A percentile compares a stretch with the other conserved stretches of the same genome.
These are phyloP conservation scores for Xestia xanthographa DNA, from an alignment of 2,888 invertebrate species.

Conservation along the genomic window DNA sequence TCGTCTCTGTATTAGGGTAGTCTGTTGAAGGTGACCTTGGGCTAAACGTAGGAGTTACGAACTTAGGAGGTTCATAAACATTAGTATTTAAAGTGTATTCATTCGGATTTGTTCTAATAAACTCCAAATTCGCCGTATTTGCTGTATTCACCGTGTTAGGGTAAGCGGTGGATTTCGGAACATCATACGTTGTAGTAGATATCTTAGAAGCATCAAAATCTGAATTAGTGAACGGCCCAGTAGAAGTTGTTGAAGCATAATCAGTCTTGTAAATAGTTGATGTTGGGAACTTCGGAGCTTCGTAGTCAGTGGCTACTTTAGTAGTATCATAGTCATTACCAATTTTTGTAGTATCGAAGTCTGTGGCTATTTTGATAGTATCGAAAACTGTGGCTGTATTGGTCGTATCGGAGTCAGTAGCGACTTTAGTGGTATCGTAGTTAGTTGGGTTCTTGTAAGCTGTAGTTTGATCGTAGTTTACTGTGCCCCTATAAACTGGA, in stretches of 20 bases:
- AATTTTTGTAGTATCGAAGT: conserved; percentile 68
- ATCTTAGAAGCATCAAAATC: conserved; percentile 56
- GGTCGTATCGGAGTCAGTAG: conserved; percentile 64
- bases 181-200: conserved; percentile 59
- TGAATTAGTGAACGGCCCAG: conserved; percentile 49
- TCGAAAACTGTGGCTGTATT: conserved; percentile 64
- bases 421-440: conserved; percentile 4
- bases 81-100: conserved; percentile 52
- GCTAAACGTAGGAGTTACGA: conserved; percentile 41
- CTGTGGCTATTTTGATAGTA: conserved; percentile 61
- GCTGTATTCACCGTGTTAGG: conserved; percentile 60
- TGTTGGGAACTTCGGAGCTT: conserved; percentile 52
- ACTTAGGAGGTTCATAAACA: conserved; percentile 53
- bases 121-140: conserved; percentile 55
- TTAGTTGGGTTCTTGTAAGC: conserved; percentile 64
- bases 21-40: conserved; percentile 50
- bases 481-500: conserved; percentile 72
- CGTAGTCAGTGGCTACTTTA: conserved; percentile 53
- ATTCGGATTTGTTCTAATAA: conserved; percentile 50
- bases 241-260: conserved; percentile 42
- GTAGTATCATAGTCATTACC: conserved; percentile 66
- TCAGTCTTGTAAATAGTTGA: conserved; percentile 52
- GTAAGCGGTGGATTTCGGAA: conserved; percentile 60
- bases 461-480: conserved; percentile 73
- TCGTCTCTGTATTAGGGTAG: conserved; percentile 51